Conservation (phyloP, 2,797 vertebrate genomes). For the Crenichthys baileyi region DNA sequence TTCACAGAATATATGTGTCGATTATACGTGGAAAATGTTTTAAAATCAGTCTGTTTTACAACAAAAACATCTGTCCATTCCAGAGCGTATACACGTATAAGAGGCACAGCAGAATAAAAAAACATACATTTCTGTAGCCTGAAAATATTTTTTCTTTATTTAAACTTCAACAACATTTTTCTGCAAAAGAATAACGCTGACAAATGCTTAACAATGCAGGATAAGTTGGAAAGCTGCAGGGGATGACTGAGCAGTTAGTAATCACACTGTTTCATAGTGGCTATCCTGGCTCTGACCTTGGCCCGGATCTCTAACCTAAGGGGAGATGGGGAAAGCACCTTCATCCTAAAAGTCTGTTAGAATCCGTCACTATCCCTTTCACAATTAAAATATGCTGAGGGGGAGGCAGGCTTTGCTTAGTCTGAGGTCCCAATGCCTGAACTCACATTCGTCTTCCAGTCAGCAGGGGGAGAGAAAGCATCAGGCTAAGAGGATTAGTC, state of each 20-base stretch:
- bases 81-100: not conserved
- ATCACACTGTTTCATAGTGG: constrained; percentile 23
- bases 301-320: constrained; percentile 34
- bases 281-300: constrained; percentile 34
- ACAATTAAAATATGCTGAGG: constrained; percentile 61
- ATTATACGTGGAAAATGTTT: not conserved
- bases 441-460: constrained; percentile 58
- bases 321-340: constrained; percentile 27
- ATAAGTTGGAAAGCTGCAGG: constrained; percentile 11
- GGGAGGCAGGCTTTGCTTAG: constrained; percentile 34
- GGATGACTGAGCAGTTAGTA: constrained; percentile 26
- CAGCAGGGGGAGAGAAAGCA: constrained; percentile 68
- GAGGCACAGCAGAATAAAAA: not conserved
- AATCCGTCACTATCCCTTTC: constrained; percentile 60
- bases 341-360: constrained; percentile 43
- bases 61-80: not conserved
- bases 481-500: constrained; percentile 74
- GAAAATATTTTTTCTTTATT: not conserved
- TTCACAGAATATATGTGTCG: not conserved
- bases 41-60: not conserved
- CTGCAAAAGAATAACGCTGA: not conserved
- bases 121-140: not conserved
- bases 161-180: not conserved
- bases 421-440: constrained; percentile 43
- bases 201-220: not conserved